Conservation (phyloP, 1,140 invertebrate species). For the Reticulitermes speratus region DNA sequence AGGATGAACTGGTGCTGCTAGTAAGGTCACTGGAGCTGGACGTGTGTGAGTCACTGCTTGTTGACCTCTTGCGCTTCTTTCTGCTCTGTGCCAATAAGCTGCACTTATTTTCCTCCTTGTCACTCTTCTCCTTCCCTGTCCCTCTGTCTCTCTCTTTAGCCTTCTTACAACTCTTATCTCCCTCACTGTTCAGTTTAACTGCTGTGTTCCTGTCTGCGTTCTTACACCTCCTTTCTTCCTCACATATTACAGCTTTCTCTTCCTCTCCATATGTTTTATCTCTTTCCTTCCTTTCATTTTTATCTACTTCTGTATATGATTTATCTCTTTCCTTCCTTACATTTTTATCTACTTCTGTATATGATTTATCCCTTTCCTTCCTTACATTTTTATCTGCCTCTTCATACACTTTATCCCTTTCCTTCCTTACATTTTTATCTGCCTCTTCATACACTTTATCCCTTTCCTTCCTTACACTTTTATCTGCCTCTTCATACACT, state of each 20-base stretch:
- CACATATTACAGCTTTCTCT: neutral
- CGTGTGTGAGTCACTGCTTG: neutral
- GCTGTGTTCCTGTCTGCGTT: neutral
- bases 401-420: neutral
- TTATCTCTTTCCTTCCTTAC: neutral
- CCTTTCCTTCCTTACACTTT: neutral
- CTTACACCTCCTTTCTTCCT: neutral
- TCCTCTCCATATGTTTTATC: neutral
- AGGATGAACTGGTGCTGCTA: neutral
- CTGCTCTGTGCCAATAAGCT: neutral
- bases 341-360: neutral
- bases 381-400: neutral
- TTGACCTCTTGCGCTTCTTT: neutral
- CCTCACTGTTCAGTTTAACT: neutral
- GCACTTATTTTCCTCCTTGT: neutral
- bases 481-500: neutral
- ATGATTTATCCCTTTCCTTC: neutral
- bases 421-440: neutral
- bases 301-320: neutral
- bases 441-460: neutral
- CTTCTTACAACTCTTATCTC: neutral
- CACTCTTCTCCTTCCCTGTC: slow-evolving; percentile 12
- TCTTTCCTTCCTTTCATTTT: neutral
- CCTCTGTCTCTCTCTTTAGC: neutral
- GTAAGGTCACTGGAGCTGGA: neutral